Evolutionary conservation across 1,140 invertebrate species (phyloP), one percentile per base, ranked within the genome.

Genomic region (Eriosoma lanigerum): DNA sequence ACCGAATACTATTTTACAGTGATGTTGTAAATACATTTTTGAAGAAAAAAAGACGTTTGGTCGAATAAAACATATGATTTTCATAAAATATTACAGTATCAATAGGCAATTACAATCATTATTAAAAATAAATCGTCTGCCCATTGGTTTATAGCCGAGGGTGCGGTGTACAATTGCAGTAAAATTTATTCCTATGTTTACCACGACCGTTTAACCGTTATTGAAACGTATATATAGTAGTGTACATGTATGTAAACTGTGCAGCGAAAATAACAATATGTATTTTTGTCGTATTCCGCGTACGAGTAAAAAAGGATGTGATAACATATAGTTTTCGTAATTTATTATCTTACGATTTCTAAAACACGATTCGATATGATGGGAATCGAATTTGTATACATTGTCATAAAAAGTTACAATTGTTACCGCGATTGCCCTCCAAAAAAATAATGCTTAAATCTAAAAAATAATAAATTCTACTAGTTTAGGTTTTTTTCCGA

Each of bases 151-250:
- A 8, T 4, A 4, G 32, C 24, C 62, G 62, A 66, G 62, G 32
- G 62, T 66, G 32, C 19, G 32, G 17, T 13, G 58, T 17, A 21
- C 17, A 24, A 26, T 26, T 24, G 62, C 10, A 44, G n/a, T 44
- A 44, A 21, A 44, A 21, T 66, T 21, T n/a, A 38, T 38, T 13
- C 32, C n/a, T n/a, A n/a, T n/a, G n/a, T n/a, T n/a, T n/a, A n/a
- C n/a, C n/a, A n/a, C 32, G 24, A 44, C 32, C 62, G 62, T 66
- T 66, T 66, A 66, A 66, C 62, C 62, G 62, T 66, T 66, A 66
- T 13, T 38, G 32, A 38, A 38, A 62, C 17, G 38, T 66, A 44
- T 44, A 21, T 60, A 26, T 15, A 3, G 32, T 32, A 62, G 2
- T 12, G 19, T 44, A 66, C 19, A 66, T 26, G 29, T 15, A 38